Evolutionary conservation across 2,113 vertebrate species (phyloP).

Genomic region (Marmota flaviventris): DNA sequence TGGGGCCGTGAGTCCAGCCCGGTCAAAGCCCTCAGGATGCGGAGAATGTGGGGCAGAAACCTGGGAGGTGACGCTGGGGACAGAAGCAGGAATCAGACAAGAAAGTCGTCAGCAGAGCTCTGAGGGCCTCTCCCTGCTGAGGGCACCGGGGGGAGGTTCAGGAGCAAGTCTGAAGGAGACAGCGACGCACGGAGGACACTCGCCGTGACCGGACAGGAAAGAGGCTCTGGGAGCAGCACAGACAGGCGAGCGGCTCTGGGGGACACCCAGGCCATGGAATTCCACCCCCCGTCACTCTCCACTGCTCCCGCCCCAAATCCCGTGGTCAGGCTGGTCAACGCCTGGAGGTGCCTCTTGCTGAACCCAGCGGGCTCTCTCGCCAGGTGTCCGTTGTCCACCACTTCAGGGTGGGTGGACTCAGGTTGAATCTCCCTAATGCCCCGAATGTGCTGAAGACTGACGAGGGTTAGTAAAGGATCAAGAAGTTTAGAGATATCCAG

Average conservation of each 20-base stretch:
- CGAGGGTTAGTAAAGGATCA: not conserved
- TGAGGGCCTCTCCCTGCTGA: not conserved
- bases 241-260: not conserved
- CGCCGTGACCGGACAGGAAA: not conserved
- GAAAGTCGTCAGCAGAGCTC: not conserved
- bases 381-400: not conserved
- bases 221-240: not conserved
- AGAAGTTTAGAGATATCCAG: constrained; percentile 11
- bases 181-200: not conserved
- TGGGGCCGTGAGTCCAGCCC: not conserved
- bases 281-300: not conserved
- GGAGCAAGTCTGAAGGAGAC: not conserved
- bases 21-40: not conserved
- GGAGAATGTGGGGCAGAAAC: too few species aligned
- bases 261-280: not conserved
- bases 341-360: not conserved
- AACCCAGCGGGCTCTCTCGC: not conserved
- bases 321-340: not conserved
- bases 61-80: not conserved
- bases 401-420: not conserved
- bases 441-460: not conserved
- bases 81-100: not conserved
- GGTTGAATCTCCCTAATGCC: not conserved
- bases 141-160: not conserved
- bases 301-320: not conserved